Base-by-base conservation (phyloP, 2,113 vertebrate species). In the Pseudorhombus dupliciocellatus region DNA sequence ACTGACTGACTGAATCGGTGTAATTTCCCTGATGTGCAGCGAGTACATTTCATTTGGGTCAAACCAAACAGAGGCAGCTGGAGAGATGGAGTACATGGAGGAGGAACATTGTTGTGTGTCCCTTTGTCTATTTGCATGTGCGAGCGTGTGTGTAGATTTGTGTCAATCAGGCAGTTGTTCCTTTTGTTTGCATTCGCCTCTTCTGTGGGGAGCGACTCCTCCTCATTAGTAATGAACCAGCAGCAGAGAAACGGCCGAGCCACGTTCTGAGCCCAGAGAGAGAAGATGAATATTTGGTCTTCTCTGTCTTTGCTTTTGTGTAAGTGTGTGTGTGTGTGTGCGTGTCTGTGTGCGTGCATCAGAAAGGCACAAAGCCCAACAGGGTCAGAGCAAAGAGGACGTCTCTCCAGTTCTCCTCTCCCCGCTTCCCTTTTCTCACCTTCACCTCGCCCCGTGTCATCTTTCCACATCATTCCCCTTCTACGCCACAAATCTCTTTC, bases 221-320 rank as follows among this genome's bases (percentile, higher is more conserved):
- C 69, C 70, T 83, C 82, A 84, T 89, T 90, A 88, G 86, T 81
- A 74, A 83, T 86, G 84, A 79, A 84, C 46, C 79, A 81, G 66
- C 73, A 80, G 71, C 34, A 37, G 86, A 72, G 75, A 80, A 46
- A 80, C 30, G 76, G 69, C 83, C 53, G 72, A 75, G 65, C 67
- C 74, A 66, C 69, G 77, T 71, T 68, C 77, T 74, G 50, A 76
- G 65, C 76, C 80, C 42, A 46, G 42, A 46, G 15, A 46, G 42
- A 5, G 42, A 46, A 58, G 70, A 89, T 89, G 75, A 86, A 89
- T 86, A 86, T 86, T 88, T 85, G 73, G 90, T 87, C 61, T 76
- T 77, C 40, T 50, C 37, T 56, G 60, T 60, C 59, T 79, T 65
- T 83, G 66, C 70, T 74, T 67, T 51, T 71, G 22, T 65, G 54